Evolutionary conservation across 1,140 invertebrate species (phyloP).

Genomic region (Popillia japonica): DNA sequence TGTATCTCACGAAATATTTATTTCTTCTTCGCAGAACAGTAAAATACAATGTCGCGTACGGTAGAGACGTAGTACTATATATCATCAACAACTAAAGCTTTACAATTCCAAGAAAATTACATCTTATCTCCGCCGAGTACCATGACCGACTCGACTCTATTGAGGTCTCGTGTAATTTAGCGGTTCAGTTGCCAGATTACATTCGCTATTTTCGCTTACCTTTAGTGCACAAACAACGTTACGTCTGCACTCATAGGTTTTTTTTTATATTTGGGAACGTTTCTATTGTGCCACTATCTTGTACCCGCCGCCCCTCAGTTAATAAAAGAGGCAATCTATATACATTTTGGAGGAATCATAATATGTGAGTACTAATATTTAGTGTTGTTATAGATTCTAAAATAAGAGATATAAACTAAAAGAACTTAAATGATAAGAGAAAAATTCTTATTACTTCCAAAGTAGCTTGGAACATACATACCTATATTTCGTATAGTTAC

Average conservation of each 20-base stretch:
- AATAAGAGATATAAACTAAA: too few species aligned
- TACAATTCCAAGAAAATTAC: background rate
- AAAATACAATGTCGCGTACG: background rate
- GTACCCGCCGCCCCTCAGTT: too few species aligned
- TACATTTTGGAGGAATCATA: too few species aligned
- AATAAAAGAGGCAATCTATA: too few species aligned
- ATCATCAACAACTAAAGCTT: constrained; percentile 5
- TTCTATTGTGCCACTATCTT: background rate
- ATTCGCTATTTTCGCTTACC: background rate
- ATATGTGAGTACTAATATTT: too few species aligned
- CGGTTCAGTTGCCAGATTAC: constrained; percentile 8
- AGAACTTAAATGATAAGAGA: too few species aligned
- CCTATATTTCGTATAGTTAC: too few species aligned
- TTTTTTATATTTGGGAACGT: background rate
- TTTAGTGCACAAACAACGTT: background rate
- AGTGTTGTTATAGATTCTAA: too few species aligned
- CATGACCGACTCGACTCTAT: constrained; percentile 14
- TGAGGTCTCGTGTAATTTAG: background rate
- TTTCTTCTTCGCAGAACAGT: background rate
- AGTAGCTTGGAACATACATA: too few species aligned
- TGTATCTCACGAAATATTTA: background rate
- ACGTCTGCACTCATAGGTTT: background rate
- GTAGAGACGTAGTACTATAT: background rate
- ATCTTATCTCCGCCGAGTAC: constrained; percentile 2
- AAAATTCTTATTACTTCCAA: too few species aligned